Conservation (phyloP, 2,888 invertebrate species). For the Ormia ochracea region DNA sequence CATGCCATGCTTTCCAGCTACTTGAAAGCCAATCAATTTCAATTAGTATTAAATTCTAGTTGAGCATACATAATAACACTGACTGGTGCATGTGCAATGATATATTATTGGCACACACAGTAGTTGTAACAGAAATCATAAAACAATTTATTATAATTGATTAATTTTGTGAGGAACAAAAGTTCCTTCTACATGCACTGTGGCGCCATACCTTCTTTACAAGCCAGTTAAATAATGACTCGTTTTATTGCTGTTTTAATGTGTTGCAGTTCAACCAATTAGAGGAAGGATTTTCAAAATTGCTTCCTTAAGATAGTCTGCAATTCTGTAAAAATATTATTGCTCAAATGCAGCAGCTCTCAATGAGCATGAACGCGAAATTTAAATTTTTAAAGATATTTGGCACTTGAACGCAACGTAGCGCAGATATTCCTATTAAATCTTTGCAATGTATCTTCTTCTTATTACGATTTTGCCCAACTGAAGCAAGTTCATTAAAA, state of each 20-base stretch:
- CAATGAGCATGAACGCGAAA: neutral
- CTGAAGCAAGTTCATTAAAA: neutral
- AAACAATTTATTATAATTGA: conserved; percentile 57
- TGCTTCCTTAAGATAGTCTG: neutral
- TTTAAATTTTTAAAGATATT: neutral
- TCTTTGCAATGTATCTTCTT: neutral
- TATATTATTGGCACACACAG: conserved; percentile 27
- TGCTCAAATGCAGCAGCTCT: neutral
- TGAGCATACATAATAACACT: conserved; percentile 16
- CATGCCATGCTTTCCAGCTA: conserved; percentile 13
- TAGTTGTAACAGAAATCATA: conserved; percentile 38
- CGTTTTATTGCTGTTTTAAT: conserved; percentile 3
- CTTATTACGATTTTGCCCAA: neutral
- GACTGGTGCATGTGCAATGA: conserved; percentile 22
- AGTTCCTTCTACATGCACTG: conserved; percentile 2
- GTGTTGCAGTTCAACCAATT: neutral
- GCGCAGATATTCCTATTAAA: neutral
- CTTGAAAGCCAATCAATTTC: conserved; percentile 44
- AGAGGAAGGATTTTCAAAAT: neutral
- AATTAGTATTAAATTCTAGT: conserved; percentile 44
- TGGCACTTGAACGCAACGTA: neutral
- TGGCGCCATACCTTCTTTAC: conserved; percentile 31
- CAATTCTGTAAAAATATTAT: neutral
- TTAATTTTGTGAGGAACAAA: conserved; percentile 23
- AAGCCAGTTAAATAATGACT: conserved; percentile 22